phyloP scores from a whole-genome alignment of 2,797 vertebrate genomes.

The Steatocranus sp. region DNA sequence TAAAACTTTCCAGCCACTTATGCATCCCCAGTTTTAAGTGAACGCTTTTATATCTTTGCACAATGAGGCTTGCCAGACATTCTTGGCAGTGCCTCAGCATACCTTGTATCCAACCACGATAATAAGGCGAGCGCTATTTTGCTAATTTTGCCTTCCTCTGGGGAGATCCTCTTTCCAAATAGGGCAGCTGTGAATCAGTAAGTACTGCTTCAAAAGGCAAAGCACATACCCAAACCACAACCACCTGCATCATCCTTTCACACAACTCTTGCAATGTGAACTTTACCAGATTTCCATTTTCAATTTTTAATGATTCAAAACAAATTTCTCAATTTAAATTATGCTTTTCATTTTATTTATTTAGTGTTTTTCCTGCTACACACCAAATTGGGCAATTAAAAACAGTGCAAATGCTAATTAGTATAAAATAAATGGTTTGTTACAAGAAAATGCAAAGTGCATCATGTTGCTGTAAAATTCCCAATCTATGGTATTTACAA shows the following conservation, averaged over 20 bases:
- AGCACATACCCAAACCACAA: not conserved
- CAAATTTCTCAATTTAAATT: not conserved
- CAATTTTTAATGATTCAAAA: conserved; percentile 1
- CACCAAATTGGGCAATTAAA: conserved; percentile 27
- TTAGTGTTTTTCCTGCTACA: not conserved
- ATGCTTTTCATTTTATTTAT: not conserved
- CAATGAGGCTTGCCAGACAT: conserved; percentile 20
- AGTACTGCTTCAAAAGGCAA: conserved; percentile 8
- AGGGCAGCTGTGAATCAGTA: conserved; percentile 32
- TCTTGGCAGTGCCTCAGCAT: conserved; percentile 20
- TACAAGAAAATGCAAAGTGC: not conserved
- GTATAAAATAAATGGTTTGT: conserved; percentile 20
- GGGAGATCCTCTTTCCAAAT: conserved; percentile 32
- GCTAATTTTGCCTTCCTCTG: conserved; percentile 23
- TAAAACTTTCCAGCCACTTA: conserved; percentile 54
- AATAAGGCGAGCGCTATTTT: conserved; percentile 32
- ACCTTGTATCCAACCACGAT: conserved; percentile 33
- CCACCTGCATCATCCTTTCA: not conserved
- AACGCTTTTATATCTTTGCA: conserved; percentile 17
- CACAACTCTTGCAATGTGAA: not conserved
- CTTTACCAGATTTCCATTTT: not conserved
- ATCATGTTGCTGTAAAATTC: conserved; percentile 12
- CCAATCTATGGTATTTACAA: conserved; percentile 30
- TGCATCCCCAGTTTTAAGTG: conserved; percentile 13
- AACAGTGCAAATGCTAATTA: conserved; percentile 23